phyloP scores from a whole-genome alignment of 2,113 vertebrate genomes.

The Saimiri boliviensis region DNA sequence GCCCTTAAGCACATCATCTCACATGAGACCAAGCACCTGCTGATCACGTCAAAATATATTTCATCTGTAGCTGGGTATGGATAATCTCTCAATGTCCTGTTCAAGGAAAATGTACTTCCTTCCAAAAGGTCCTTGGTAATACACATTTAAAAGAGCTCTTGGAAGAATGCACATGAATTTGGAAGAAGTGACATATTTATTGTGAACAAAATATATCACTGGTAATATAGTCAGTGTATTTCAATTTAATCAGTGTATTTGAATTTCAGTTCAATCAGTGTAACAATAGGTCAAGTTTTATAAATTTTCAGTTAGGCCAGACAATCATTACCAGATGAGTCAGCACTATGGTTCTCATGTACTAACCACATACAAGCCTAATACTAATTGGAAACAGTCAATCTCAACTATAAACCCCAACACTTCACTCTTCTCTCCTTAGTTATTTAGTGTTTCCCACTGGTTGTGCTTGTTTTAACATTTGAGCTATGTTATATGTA shows the following conservation, averaged over 20 bases:
- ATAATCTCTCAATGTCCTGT: background rate
- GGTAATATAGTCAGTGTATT: background rate
- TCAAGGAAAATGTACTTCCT: background rate
- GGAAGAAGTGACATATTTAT: background rate
- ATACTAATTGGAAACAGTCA: background rate
- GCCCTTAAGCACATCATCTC: conserved; percentile 12
- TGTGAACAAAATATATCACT: background rate
- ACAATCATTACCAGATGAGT: background rate
- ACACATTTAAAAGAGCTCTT: background rate
- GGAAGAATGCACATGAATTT: background rate
- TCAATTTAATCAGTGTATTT: background rate
- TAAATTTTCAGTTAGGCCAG: background rate
- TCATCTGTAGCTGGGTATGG: background rate
- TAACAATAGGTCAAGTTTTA: background rate
- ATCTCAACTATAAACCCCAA: background rate
- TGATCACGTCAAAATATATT: background rate
- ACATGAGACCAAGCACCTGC: background rate
- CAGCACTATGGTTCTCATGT: background rate
- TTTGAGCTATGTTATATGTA: background rate
- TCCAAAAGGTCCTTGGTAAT: background rate
- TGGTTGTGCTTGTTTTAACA: background rate
- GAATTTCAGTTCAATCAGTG: background rate
- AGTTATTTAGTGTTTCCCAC: background rate
- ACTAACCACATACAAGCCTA: background rate
- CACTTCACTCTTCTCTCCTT: background rate